A percentile compares a stretch with the other conserved stretches of the same genome.
Conservation (phyloP, 2,113 vertebrate species). For the Amphiprion percula region DNA sequence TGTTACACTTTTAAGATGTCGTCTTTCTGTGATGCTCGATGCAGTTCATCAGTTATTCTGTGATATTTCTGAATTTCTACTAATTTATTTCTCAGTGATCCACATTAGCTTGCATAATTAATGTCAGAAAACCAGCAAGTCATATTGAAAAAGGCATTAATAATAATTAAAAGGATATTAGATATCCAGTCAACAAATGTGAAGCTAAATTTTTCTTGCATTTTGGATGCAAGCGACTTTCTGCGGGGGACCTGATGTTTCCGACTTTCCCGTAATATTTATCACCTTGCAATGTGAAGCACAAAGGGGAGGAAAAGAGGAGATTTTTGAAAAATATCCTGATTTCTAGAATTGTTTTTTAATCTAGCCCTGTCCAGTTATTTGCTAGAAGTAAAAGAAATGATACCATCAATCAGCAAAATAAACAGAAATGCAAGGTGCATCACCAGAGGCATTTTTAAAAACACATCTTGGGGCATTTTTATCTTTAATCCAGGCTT, state of each 20-base stretch:
- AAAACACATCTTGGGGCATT: slow-evolving; percentile 8
- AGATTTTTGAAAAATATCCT: no score
- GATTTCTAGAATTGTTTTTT: not conserved
- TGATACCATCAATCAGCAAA: slow-evolving; percentile 25
- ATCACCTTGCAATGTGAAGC: no score
- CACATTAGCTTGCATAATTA: no score
- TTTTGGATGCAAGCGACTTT: slow-evolving; percentile 16
- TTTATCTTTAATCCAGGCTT: slow-evolving; percentile 29
- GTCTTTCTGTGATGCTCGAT: slow-evolving; percentile 5
- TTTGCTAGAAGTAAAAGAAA: slow-evolving; percentile 19
- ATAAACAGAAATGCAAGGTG: slow-evolving; percentile 43
- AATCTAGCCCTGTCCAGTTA: not conserved
- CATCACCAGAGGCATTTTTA: slow-evolving; percentile 43
- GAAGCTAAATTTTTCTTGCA: not conserved
- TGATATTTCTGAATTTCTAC: not conserved
- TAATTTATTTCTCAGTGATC: not conserved
- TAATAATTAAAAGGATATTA: no score
- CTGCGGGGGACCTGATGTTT: no score
- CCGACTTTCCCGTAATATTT: no score
- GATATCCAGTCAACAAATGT: no score
- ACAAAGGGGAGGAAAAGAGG: no score
- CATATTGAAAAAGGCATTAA: no score
- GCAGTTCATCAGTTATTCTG: slow-evolving; percentile 38
- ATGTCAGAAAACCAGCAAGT: not conserved
- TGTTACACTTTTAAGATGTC: slow-evolving; percentile 1